Evolutionary conservation across 92 coral and sea anemone species (phyloP).

Genomic region (Siderastrea siderea): DNA sequence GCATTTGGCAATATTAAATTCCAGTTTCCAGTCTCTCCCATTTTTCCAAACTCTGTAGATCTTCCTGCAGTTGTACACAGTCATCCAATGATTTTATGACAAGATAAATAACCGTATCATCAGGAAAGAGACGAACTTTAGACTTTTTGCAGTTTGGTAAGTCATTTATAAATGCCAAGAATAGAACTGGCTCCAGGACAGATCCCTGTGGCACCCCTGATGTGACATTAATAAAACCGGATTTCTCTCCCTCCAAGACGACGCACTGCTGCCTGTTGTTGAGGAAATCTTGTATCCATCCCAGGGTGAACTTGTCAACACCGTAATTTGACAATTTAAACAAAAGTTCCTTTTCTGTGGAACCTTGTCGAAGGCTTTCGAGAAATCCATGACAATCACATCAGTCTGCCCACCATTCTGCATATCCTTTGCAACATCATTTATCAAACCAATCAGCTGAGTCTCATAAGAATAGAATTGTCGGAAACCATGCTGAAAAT

Average conservation of each 20-base stretch:
- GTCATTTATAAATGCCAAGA: constrained; percentile 16
- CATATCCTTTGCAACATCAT: constrained; percentile 34
- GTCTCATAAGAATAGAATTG: constrained; percentile 33
- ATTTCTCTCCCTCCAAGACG: constrained; percentile 25
- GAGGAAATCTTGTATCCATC: constrained; percentile 30
- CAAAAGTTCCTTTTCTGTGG: neutral
- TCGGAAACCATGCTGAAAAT: constrained; percentile 21
- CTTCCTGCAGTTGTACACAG: constrained; percentile 40
- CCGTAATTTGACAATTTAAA: constrained; percentile 16
- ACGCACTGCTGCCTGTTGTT: constrained; percentile 36
- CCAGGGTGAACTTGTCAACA: constrained; percentile 1
- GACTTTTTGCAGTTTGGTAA: constrained; percentile 16
- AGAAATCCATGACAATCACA: constrained; percentile 40
- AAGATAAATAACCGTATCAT: constrained; percentile 41
- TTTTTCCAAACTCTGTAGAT: constrained; percentile 7
- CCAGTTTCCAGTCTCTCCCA: constrained; percentile 58
- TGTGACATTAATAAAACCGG: constrained; percentile 17
- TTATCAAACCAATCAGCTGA: constrained; percentile 35
- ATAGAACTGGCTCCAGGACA: constrained; percentile 1
- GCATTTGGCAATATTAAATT: constrained; percentile 36
- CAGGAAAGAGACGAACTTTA: constrained; percentile 55
- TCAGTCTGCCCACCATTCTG: constrained; percentile 40
- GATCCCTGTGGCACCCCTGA: constrained; percentile 19
- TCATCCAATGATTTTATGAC: constrained; percentile 33
- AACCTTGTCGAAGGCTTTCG: constrained; percentile 45